Evolutionary conservation across 2,113 vertebrate genomes (phyloP), one percentile per base, ranked within the genome.

Genomic region (Cynoglossus semilaevis): DNA sequence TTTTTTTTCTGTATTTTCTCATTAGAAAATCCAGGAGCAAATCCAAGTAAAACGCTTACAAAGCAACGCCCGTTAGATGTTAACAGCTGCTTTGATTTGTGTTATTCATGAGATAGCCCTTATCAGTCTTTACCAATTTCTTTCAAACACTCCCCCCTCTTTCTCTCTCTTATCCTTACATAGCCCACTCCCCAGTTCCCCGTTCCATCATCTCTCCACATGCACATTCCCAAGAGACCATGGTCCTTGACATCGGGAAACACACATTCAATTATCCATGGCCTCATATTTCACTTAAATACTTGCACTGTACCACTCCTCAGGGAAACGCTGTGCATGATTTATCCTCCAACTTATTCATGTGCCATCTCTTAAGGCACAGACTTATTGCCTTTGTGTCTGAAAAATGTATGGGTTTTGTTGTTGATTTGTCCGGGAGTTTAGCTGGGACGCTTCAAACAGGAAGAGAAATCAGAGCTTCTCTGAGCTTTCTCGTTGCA

Each of bases 201-300:
- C 1, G 45, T 67, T 70, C 77, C 63, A 72, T 69, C 66, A 72
- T 57, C 55, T 66, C 52, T 68, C 57, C 69, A 51, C 70, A 56
- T 76, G 58, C 58, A 53, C 45, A 62, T 63, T 63, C 74, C 54
- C 56, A 8, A 36, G 53, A 68, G 70, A 82, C 36, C 49, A 35
- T 67, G 67, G 51, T 61, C 63, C 58, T 63, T 66, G 72, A 80
- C 80, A 83, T 63, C 51, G 36, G 70, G 64, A 69, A 64, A 80
- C 69, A 70, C 58, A 9, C 51, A 72, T 76, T 76, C 63, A 87
- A 79, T 87, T 79, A 83, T 80, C 77, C 51, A 74, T 76, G 68
- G 73, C 64, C 59, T 75, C 74, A 69, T 82, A 76, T 85, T 88
- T 85, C 75, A 77, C 70, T 83, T 77, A 77, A 87, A 72, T 50